Conservation (phyloP, 2,888 invertebrate species). For the Halictus quadricinctus region DNA sequence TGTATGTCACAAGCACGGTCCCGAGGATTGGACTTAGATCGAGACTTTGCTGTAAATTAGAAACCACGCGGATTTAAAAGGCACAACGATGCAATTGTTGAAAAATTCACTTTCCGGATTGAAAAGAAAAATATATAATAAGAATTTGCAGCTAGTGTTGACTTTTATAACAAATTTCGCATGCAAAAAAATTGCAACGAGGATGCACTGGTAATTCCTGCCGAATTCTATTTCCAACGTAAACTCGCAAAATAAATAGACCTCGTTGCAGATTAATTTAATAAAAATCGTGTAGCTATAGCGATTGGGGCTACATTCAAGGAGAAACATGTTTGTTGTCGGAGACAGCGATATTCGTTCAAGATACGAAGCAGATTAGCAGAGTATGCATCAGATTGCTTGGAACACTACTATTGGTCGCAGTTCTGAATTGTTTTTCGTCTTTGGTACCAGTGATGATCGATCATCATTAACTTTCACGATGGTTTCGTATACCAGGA, state of each 20-base stretch:
- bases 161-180: too few relatives aligned
- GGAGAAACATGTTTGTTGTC: background rate
- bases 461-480: background rate
- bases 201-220: background rate
- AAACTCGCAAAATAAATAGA: background rate
- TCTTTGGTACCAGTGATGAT: background rate
- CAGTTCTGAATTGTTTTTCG: background rate
- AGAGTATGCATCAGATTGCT: background rate
- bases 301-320: too few relatives aligned
- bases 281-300: too few relatives aligned
- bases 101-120: background rate
- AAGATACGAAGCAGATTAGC: conserved; percentile 5
- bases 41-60: background rate
- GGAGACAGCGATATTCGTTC: background rate
- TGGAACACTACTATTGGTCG: background rate
- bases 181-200: background rate
- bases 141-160: too few relatives aligned
- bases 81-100: too few relatives aligned
- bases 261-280: background rate
- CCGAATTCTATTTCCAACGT: background rate
- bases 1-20: too few relatives aligned
- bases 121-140: too few relatives aligned
- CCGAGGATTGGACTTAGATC: too few relatives aligned
- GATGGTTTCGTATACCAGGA: background rate
- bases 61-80: background rate